A percentile compares a stretch with the other conserved stretches of the same genome.
Conservation (phyloP, 2,797 vertebrate genomes). For the Vireo griseus region DNA sequence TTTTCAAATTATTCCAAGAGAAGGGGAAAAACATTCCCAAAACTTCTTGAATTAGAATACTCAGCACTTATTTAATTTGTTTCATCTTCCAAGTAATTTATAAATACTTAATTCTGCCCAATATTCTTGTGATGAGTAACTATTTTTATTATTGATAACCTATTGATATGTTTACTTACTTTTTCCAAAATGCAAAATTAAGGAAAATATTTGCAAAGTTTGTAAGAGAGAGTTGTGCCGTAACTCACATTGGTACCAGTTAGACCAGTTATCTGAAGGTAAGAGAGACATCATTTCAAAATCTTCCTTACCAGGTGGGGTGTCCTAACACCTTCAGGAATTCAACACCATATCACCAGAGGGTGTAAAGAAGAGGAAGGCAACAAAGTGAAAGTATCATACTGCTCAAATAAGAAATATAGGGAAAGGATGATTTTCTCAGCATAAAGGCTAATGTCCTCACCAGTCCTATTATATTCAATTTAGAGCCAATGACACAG, state of each 20-base stretch:
- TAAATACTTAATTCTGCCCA: background rate
- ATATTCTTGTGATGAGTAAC: background rate
- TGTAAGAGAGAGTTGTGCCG: background rate
- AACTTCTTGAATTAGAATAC: background rate
- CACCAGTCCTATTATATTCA: background rate
- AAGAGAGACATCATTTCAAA: background rate
- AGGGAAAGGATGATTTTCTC: background rate
- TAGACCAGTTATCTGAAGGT: background rate
- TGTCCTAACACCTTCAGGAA: background rate
- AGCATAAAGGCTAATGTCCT: background rate
- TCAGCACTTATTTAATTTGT: background rate
- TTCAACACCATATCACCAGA: fast-evolving
- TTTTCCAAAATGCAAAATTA: background rate
- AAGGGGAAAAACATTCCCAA: background rate
- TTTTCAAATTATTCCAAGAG: background rate
- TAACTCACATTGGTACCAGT: background rate
- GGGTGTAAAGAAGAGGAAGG: background rate
- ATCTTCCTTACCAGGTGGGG: background rate
- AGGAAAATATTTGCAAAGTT: background rate
- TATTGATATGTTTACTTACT: background rate
- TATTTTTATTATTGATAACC: background rate
- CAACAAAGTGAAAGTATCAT: background rate
- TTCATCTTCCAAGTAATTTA: background rate
- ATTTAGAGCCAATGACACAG: background rate
- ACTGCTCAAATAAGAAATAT: background rate